Base-by-base conservation (phyloP, 2,797 vertebrate genomes). In the Hoplostethus atlanticus region DNA sequence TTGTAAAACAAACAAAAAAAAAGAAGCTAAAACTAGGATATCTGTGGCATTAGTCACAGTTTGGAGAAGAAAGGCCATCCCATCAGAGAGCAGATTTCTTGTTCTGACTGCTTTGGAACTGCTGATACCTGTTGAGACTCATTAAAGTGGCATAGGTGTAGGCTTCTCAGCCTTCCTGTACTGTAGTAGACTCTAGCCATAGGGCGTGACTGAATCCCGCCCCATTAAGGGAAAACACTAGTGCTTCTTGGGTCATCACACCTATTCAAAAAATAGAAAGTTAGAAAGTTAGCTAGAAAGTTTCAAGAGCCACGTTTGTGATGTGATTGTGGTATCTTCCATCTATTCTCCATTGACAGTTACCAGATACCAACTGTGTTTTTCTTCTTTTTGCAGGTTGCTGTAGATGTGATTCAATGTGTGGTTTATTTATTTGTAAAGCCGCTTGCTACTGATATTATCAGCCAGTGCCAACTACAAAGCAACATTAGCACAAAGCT, bases 71-170 rank as follows among this genome's bases (percentile, higher is more conserved):
- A 44, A 42, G 12, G 36, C 30, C 25, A 42, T 21, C 15, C 30
- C 25, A 42, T 21, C 15, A 58, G n/a, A 9, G 1, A 50, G 5
- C n/a, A 44, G 4, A 56, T 71, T 70, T 64, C 64, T 80, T 73
- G 40, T 53, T 59, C 61, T 40, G 44, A 65, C 77, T 85, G 42
- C 79, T 16, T 8, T 50, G 36, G 56, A 80, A 38, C 53, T 62
- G 83, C 77, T 58, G 16, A 38, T 79, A 65, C 91, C 40, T 88
- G 89, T 86, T 74, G 40, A 79, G 78, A 84, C 72, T 16, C 62
- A 76, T 82, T 77, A 64, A 36, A 60, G 21, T 51, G 28, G 16
- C 40, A 17, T 70, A 83, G 77, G 79, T 77, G 73, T 51, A 85
- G 83, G 53, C 84, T 68, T 76, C 21, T n/a, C 44, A 17, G 54